phyloP scores from a whole-genome alignment of 2,797 vertebrate genomes.

The Podargus strigoides region DNA sequence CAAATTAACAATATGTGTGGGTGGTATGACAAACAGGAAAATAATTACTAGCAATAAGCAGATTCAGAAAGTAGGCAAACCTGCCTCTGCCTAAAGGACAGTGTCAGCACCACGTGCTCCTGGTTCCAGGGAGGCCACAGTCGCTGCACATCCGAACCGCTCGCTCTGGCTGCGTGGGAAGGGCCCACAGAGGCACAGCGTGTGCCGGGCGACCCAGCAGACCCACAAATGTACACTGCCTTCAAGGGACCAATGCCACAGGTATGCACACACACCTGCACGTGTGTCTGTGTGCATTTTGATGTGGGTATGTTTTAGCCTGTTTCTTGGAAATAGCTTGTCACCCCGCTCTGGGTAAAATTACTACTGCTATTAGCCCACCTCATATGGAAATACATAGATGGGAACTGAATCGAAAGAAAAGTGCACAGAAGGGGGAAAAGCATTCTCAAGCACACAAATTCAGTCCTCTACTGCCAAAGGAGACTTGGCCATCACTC shows the following conservation, averaged over 20 bases:
- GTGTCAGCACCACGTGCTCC: background rate
- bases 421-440: background rate
- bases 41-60: background rate
- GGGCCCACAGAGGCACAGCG: background rate
- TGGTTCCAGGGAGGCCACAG: background rate
- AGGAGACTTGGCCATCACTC: background rate
- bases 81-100: background rate
- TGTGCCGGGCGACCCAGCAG: no score
- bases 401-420: background rate
- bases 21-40: background rate
- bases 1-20: background rate
- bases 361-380: background rate
- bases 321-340: background rate
- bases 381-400: accelerated
- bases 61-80: background rate
- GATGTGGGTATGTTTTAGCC: background rate
- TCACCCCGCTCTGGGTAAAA: background rate
- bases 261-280: accelerated
- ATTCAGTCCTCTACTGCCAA: background rate
- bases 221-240: background rate
- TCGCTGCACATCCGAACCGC: background rate
- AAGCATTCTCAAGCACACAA: background rate
- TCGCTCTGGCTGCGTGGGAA: background rate
- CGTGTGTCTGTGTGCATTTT: accelerated
- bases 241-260: no score